These are phyloP conservation scores for Lochmaea crataegi DNA, from an alignment of 2,888 invertebrate species.

Conservation along the genomic window DNA sequence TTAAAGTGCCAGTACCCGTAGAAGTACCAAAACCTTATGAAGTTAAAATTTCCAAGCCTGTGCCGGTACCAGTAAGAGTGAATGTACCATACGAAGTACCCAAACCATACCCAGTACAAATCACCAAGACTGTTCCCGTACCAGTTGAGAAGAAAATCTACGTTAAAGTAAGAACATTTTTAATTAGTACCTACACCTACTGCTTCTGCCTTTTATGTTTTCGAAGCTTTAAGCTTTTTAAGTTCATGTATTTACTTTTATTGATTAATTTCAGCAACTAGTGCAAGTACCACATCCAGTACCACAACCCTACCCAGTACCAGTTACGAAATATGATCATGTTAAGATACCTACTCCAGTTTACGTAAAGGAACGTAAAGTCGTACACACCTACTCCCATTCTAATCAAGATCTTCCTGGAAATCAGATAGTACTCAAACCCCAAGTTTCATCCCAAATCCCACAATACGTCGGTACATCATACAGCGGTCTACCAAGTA, in stretches of 20 bases:
- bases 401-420: conserved; percentile 3
- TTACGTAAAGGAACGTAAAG: conserved; percentile 34
- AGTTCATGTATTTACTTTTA: too few relatives aligned
- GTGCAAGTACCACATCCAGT: conserved; percentile 49
- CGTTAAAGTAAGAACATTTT: conserved; percentile 46
- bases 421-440: conserved; percentile 3
- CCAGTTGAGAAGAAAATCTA: conserved; percentile 53
- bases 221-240: too few relatives aligned
- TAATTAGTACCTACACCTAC: too few relatives aligned
- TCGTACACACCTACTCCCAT: conserved; percentile 25
- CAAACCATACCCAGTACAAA: conserved; percentile 57
- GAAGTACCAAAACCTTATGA: conserved; percentile 56
- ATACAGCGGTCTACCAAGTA: not conserved
- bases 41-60: conserved; percentile 49
- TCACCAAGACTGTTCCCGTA: conserved; percentile 48
- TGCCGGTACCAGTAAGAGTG: conserved; percentile 46
- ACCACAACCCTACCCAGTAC: conserved; percentile 53
- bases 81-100: conserved; percentile 50
- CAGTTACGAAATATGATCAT: conserved; percentile 51
- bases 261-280: conserved; percentile 46
- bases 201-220: too few relatives aligned
- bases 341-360: conserved; percentile 52
- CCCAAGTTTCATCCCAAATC: not conserved
- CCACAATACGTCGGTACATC: not conserved
- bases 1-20: conserved; percentile 53